Percentiles rank a stretch among this genome's conserved stretches.
Evolutionary conservation across 2,888 invertebrate species (phyloP).

Genomic region (Tenodera sinensis): DNA sequence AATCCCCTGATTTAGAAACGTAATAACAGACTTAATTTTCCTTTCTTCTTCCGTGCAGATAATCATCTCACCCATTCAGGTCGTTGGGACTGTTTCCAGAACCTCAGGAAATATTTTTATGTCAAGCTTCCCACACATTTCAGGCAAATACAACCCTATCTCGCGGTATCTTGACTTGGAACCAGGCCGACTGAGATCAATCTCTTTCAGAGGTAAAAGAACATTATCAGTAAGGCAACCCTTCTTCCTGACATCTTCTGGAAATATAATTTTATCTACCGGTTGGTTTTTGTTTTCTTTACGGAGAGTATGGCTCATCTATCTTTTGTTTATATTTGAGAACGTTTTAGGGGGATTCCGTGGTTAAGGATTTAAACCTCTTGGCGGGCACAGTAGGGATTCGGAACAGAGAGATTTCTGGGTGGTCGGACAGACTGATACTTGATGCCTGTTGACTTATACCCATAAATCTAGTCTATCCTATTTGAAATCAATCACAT

Average conservation of each 20-base stretch:
- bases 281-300: background rate
- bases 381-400: background rate
- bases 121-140: constrained; percentile 1
- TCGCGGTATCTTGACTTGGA: background rate
- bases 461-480: too few species aligned
- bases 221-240: background rate
- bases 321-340: background rate
- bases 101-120: background rate
- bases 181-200: background rate
- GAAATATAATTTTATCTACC: background rate
- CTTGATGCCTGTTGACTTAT: background rate
- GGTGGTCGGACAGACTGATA: background rate
- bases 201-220: background rate
- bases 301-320: background rate
- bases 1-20: background rate
- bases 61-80: background rate
- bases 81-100: background rate
- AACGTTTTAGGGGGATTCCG: background rate
- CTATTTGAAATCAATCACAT: too few species aligned
- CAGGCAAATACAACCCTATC: background rate
- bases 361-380: background rate
- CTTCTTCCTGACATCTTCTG: background rate
- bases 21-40: background rate
- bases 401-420: background rate
- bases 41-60: background rate